These are phyloP conservation scores for Spodoptera picta DNA, from an alignment of 2,888 invertebrate genomes.

Conservation along the genomic window DNA sequence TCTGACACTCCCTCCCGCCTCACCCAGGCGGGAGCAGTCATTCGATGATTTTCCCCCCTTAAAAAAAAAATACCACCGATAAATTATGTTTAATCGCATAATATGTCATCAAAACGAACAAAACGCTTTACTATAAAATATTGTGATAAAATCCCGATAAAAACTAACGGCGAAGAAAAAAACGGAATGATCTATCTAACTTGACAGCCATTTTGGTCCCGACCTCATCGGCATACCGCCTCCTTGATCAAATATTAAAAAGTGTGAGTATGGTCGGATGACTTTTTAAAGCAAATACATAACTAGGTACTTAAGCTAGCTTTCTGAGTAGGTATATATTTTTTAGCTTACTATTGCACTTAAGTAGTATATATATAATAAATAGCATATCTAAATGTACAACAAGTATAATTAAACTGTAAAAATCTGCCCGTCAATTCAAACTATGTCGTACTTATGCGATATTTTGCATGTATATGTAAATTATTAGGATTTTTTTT, in stretches of 20 bases:
- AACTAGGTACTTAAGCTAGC: too few species aligned
- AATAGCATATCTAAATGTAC: too few species aligned
- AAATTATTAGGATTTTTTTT: too few species aligned
- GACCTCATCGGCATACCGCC: slow-evolving; percentile 53
- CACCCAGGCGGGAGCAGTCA: too few species aligned
- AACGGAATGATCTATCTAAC: slow-evolving; percentile 70
- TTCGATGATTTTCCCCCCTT: too few species aligned
- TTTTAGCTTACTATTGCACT: neutral
- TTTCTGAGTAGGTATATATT: slow-evolving; percentile 11
- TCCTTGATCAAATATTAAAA: slow-evolving; percentile 70
- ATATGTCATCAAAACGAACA: slow-evolving; percentile 63
- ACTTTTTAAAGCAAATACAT: slow-evolving; percentile 13
- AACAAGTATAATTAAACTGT: too few species aligned
- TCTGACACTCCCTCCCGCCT: too few species aligned
- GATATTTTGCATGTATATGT: too few species aligned
- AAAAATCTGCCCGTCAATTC: too few species aligned
- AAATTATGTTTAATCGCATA: slow-evolving; percentile 20
- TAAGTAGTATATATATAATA: too few species aligned
- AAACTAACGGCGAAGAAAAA: slow-evolving; percentile 67
- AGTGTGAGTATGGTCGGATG: slow-evolving; percentile 52
- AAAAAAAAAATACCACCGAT: slow-evolving; percentile 3
- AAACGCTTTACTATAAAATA: slow-evolving; percentile 67
- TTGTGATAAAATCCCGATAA: slow-evolving; percentile 67
- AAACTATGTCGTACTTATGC: too few species aligned
- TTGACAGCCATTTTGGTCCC: slow-evolving; percentile 63